Base-by-base conservation (phyloP, 2,888 invertebrate genomes). In the Phalera bucephala region DNA sequence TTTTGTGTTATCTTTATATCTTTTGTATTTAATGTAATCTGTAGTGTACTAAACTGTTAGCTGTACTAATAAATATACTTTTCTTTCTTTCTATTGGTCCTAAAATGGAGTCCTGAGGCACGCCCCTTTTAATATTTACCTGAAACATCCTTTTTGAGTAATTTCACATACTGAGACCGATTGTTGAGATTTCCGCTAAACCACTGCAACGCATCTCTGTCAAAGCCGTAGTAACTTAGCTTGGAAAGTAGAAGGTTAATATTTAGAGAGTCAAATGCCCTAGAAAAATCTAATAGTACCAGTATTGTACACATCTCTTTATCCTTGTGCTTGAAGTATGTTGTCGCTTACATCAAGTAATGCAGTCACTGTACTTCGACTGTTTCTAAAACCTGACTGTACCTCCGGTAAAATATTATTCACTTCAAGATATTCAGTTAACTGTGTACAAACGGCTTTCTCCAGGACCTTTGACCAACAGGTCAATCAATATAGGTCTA, bases 261-360 rank as follows among this genome's bases (percentile, higher is more conserved):
- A 29, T 47, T 40, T 7, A 46, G 37, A 1, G 17, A 29, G 11
- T 51, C 51, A 22, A 51, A 47, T 1, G 51, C 47, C 6, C 47
- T 33, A 0, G 46, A 50, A 27, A 38, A 50, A 27, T 50, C 47
- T 0, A 48, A 25, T 8, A 53, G 10, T 1, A 37, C 33, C 4
- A 50, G 7, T 1, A 44, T 15, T 1, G 44, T 46, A 0, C 37
- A 39, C 21, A 33, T 7, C n/a, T 3, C 50, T 45, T 0, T 5
- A 8, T 12, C 50, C 50, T 4, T 38, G 39, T 1, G 40, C 45
- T 0, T 13, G 17, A 1, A 50, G 10, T 0, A 50, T 27, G 19
- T 45, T 33, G n/a, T 44, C 50, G 1, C 33, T 17, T 0, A 53
- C 45, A 25, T 48, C 36, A 1, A 42, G 9, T 1, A 52, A 21